These are phyloP conservation scores for Nomada hirtipes DNA, from an alignment of 2,888 invertebrate species.

Conservation along the genomic window DNA sequence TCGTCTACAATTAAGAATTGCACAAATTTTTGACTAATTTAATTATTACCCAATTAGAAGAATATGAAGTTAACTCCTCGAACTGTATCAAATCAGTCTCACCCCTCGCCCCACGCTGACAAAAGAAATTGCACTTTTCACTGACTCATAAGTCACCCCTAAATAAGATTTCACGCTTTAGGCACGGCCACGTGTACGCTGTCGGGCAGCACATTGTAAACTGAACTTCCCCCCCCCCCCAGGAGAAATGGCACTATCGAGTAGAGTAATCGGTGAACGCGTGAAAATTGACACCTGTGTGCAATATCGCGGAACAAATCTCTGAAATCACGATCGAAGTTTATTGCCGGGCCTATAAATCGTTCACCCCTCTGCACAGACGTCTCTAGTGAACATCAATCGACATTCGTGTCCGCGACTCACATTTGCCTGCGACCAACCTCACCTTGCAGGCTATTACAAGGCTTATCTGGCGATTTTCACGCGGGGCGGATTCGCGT, in stretches of 20 bases:
- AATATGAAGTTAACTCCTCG: not conserved
- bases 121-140: slow-evolving; percentile 35
- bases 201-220: slow-evolving; percentile 29
- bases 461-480: slow-evolving; percentile 27
- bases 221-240: slow-evolving; percentile 22
- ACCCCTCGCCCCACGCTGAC: not conserved
- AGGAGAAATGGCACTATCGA: slow-evolving; percentile 10
- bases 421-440: slow-evolving; percentile 9
- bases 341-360: slow-evolving; percentile 66
- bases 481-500: slow-evolving; percentile 20
- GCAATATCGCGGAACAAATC: slow-evolving; percentile 65
- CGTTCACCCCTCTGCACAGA: slow-evolving; percentile 10
- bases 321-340: slow-evolving; percentile 60
- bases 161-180: slow-evolving; percentile 52
- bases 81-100: not conserved
- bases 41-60: not conserved
- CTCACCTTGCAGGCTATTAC: slow-evolving; percentile 33
- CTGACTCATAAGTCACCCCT: slow-evolving; percentile 32
- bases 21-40: not conserved
- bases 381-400: slow-evolving; percentile 6
- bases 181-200: slow-evolving; percentile 11
- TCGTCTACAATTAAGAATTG: no score
- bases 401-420: slow-evolving; percentile 14
- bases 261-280: slow-evolving; percentile 43
- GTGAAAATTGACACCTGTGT: slow-evolving; percentile 64